Conservation (phyloP, 2,113 vertebrate species). For the Aphyosemion australe region DNA sequence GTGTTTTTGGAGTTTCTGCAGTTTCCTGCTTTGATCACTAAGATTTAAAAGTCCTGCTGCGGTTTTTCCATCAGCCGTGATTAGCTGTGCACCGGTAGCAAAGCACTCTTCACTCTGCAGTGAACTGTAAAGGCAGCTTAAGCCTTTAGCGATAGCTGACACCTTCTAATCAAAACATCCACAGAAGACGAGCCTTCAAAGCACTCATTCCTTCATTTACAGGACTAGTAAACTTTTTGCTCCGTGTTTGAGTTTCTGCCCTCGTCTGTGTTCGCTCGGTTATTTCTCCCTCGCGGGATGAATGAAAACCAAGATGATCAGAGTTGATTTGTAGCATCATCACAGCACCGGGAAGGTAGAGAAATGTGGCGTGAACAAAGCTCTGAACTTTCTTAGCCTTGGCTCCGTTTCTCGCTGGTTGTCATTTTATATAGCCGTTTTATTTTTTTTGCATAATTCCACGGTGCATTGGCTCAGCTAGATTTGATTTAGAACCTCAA, state of each 20-base stretch:
- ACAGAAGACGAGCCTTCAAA: constrained; percentile 6
- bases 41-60: constrained; percentile 30
- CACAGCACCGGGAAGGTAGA: constrained; percentile 42
- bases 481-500: constrained; percentile 72
- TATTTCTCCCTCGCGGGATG: constrained; percentile 29
- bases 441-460: constrained; percentile 68
- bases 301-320: constrained; percentile 51
- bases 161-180: constrained; percentile 15
- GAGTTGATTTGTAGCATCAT: constrained; percentile 42
- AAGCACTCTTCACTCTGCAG: constrained; percentile 1
- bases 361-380: constrained; percentile 53
- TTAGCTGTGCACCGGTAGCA: constrained; percentile 24
- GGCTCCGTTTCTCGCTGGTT: constrained; percentile 52
- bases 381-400: constrained; percentile 51
- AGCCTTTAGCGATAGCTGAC: constrained; percentile 15
- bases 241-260: background rate
- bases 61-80: constrained; percentile 37
- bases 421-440: constrained; percentile 57
- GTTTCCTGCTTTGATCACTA: constrained; percentile 33
- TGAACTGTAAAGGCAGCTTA: constrained; percentile 15
- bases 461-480: constrained; percentile 60
- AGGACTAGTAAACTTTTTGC: constrained; percentile 11
- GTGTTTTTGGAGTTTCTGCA: constrained; percentile 17
- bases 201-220: constrained; percentile 6
- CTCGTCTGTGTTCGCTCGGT: constrained; percentile 31